Base-by-base conservation (phyloP, 2,113 vertebrate species). In the Agelaius tricolor region DNA sequence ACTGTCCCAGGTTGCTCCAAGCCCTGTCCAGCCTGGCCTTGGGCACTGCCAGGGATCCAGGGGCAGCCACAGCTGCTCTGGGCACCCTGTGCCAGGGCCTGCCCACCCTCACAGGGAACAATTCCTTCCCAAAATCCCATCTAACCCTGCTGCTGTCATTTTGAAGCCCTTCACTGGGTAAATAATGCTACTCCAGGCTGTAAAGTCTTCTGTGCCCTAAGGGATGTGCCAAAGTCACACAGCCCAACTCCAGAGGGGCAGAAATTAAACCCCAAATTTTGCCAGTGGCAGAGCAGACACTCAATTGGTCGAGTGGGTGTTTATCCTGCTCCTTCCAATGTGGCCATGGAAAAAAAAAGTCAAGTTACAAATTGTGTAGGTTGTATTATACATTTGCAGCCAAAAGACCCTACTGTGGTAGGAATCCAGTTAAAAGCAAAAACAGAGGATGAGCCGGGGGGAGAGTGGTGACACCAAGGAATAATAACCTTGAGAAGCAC, bases 1-100 rank as follows among this genome's bases (percentile, higher is more conserved):
- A 43, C 44, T 1, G 0, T 0, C 12, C 33, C 68, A 81, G 27
- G 19, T 0, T 8, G 13, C 26, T 58, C 35, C 54, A 15, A 61
- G 33, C 30, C 30, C n/a, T 0, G 0, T 57, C 51, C 84, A 78
- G 0, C 39, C 63, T 69, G 63, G 33, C 18, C 59, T 81, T 16
- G 68, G 52, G 1, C 37, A n/a, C 19, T 81, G 0, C 12, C 68
- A 66, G 31, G 52, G 77, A 37, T 66, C 62, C 84, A 86, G 76
- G 15, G 43, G 31, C 59, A 73, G 59, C 27, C 76, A 33, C 59
- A 80, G 31, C 67, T 66, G 1, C 85, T 73, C 31, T 65, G 51
- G 49, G 49, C 11, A 72, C 9, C 26, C 59, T 43, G 31, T 58
- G 35, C 43, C 76, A 58, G 31, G 31, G 43, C 11, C 43, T 58